phyloP scores from a whole-genome alignment of 2,888 invertebrate species.

The Drosophila multiciliata region DNA sequence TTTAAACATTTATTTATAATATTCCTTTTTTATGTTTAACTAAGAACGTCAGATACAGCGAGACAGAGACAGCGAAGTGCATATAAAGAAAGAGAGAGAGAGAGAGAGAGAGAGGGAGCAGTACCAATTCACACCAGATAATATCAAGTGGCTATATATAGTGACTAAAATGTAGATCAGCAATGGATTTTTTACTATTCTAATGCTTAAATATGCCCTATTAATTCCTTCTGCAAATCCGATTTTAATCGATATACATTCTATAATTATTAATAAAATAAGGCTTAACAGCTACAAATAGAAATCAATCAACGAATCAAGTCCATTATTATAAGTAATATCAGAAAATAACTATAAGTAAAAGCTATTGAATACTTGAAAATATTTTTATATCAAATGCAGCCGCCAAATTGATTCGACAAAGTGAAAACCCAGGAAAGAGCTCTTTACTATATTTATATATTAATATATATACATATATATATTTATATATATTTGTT shows the following conservation, averaged over 20 bases:
- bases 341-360: not conserved
- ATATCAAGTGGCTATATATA: not conserved
- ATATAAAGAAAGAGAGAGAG: not conserved
- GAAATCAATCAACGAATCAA: not conserved
- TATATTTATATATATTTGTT: not conserved
- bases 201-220: not conserved
- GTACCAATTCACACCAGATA: not conserved
- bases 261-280: not conserved
- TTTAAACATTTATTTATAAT: not conserved
- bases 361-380: not conserved
- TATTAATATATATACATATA: not conserved
- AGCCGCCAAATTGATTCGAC: not conserved
- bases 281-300: not conserved
- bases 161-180: not conserved
- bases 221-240: not conserved
- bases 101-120: not conserved
- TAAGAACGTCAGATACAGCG: not conserved
- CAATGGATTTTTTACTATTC: not conserved
- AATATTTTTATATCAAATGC: not conserved
- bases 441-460: not conserved
- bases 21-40: not conserved
- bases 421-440: not conserved
- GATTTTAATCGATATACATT: not conserved
- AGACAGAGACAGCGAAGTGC: no score
- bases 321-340: not conserved